Base-by-base conservation (phyloP, 2,888 invertebrate species). In the Eupithecia inturbata region DNA sequence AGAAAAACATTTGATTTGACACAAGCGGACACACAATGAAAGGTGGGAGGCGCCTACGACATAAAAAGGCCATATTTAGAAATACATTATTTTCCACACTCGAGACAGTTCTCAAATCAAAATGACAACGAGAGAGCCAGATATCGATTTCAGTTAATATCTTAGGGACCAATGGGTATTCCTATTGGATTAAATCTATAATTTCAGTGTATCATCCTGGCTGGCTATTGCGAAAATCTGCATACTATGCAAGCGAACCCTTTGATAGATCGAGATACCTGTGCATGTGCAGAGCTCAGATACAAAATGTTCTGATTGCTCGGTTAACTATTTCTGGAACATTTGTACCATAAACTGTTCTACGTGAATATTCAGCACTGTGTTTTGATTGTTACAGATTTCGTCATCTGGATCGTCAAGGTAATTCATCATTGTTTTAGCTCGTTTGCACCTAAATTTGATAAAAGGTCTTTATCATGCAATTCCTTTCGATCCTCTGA, bases 181-280 rank as follows among this genome's bases (percentile, higher is more conserved):
- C 4, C 10, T 12, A 53, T 53, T 10, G 10, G 22, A 53, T 53
- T 53, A 22, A 22, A 53, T 53, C 0, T 10, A 0, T 14, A 28
- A 12, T 26, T 60, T 16, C 12, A 26, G 57, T n/a, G n/a, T n/a
- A n/a, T n/a, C 9, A 14, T 57, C 3, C 41, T 28, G 6, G 28
- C 10, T 45, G 19, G 10, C 45, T 28, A 68, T 5, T 53, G n/a
- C 33, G 9, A 64, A 62, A 64, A 53, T n/a, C 71, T 62, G 74
- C n/a, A 49, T 75, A 53, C 69, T 66, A 63, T 69, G 26, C 26
- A 45, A 69, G 31, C 22, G 16, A 19, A 60, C 49, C 41, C 75
- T 72, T 75, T 92, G 92, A 90, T 89, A 88, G 85, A 89, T 81
- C 84, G 73, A 81, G 81, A 84, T 84, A 84, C 85, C 82, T 83